Evolutionary conservation across 2,888 invertebrate genomes (phyloP), one percentile per base, ranked within the genome.

Genomic region (Eupelmus urozonus): DNA sequence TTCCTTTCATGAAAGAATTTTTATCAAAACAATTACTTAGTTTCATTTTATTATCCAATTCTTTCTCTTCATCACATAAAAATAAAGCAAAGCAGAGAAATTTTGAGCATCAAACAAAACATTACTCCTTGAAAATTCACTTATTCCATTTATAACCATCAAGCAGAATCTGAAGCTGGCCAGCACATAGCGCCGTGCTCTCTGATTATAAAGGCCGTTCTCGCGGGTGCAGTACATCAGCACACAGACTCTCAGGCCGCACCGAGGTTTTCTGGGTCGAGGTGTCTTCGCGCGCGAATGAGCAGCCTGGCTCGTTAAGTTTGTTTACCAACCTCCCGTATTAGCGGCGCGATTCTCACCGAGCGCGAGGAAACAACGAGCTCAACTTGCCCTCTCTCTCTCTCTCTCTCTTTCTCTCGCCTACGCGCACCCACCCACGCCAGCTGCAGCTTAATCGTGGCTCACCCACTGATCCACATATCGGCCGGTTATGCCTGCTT

Each of bases 261-360:
- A 3, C 5, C 34, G 9, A 34, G 34, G 16, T 42, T 78, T 82
- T 83, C 81, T 83, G 80, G 83, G 82, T 83, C 83, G 82, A 81
- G 82, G 82, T 82, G 77, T 83, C 82, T 82, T 82, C 81, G 78
- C 76, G 80, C 81, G 79, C 79, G 76, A 82, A 76, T 71, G 80
- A 81, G 72, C 78, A 66, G 76, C 76, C 77, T 57, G 76, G 78
- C 80, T 82, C 80, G 78, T 82, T 82, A 80, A 81, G 72, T 81
- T 72, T 76, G 79, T 78, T 81, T 74, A 75, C 75, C 76, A 63
- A 80, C 71, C 77, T 75, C 77, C 67, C 62, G 78, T 73, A 80
- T 78, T 80, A 81, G 73, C 78, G 53, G 79, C 23, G 60, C 60
- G 67, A n/a, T n/a, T n/a, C n/a, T n/a, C 40, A 20, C 45, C 45